Evolutionary conservation across 1,140 invertebrate genomes (phyloP).

Genomic region (Lepidurus couesii): DNA sequence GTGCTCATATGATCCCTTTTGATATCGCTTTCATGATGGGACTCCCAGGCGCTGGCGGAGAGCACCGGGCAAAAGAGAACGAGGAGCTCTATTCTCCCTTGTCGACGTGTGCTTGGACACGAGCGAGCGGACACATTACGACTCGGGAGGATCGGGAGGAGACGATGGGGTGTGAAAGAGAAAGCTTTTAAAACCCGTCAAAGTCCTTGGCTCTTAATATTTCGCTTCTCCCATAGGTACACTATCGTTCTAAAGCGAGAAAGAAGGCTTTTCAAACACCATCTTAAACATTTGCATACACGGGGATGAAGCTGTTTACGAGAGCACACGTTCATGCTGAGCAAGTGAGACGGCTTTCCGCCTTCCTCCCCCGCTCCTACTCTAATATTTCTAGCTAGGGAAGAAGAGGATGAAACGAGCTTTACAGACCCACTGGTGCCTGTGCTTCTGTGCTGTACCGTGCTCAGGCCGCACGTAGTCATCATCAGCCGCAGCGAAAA

Average conservation of each 20-base stretch:
- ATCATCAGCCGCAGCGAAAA: not conserved
- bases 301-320: conserved; percentile 4
- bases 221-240: not conserved
- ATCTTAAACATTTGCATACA: not conserved
- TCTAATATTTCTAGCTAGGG: conserved; percentile 5
- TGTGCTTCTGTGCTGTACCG: no score
- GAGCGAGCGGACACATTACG: not conserved
- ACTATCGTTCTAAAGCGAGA: not conserved
- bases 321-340: conserved; percentile 1
- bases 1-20: not conserved
- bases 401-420: not conserved
- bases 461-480: not conserved
- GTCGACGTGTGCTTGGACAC: conserved; percentile 16
- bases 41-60: not conserved
- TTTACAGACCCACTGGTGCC: not conserved
- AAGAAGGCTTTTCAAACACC: not conserved
- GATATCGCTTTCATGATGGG: not conserved
- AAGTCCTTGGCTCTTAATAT: not conserved
- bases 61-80: not conserved
- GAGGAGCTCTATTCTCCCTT: not conserved
- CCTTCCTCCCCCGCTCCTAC: not conserved
- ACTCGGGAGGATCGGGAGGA: not conserved
- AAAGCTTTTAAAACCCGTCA: not conserved
- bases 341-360: not conserved
- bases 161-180: not conserved